Conservation (phyloP, 2,113 vertebrate genomes). For the Marmota monax region DNA sequence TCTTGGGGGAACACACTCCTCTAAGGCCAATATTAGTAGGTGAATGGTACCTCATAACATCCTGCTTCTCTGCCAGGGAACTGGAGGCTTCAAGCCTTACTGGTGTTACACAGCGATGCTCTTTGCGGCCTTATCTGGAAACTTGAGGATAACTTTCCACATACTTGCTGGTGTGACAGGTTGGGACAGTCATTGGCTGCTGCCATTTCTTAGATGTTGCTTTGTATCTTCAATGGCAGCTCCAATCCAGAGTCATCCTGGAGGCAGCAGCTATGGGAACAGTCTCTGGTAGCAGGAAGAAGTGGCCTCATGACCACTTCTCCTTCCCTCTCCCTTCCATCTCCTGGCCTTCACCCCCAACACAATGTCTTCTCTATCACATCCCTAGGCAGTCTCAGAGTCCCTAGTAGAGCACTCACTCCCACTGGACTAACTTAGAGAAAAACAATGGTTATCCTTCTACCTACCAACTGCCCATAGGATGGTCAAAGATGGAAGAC, state of each 20-base stretch:
- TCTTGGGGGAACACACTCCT: neutral
- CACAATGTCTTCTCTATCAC: neutral
- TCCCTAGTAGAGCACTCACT: neutral
- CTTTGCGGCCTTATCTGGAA: neutral
- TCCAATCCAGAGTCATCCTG: neutral
- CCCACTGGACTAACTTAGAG: conserved; percentile 17
- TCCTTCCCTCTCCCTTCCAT: neutral
- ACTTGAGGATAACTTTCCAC: neutral
- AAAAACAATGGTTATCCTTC: neutral
- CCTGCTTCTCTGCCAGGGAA: conserved; percentile 38
- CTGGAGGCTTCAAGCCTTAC: neutral
- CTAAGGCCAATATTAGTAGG: neutral
- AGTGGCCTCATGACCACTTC: neutral
- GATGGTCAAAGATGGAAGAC: neutral
- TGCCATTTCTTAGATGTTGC: conserved; percentile 45
- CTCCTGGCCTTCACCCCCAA: neutral
- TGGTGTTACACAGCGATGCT: neutral
- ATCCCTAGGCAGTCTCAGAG: neutral
- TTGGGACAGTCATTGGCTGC: neutral
- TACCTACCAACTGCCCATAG: neutral
- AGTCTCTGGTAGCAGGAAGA: conserved; percentile 18
- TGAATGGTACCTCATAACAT: neutral
- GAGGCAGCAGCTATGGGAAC: neutral
- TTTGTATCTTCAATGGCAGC: conserved; percentile 43
- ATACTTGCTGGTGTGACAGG: neutral